Conservation (phyloP, 2,113 vertebrate genomes). For the Ammodytes dubius region DNA sequence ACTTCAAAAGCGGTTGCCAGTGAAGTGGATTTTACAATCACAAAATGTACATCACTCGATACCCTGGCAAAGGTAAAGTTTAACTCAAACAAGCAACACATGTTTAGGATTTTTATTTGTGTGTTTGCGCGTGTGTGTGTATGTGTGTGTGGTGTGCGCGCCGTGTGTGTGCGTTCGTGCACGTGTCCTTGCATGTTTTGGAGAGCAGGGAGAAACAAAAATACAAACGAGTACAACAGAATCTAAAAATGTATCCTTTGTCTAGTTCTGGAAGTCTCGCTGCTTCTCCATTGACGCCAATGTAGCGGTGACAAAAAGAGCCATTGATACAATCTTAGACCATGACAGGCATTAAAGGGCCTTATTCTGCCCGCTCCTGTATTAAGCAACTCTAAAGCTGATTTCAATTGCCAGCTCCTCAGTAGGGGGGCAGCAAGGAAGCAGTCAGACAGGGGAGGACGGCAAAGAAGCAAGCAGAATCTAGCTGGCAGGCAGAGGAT, state of each 20-base stretch:
- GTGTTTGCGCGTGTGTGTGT: constrained; percentile 9
- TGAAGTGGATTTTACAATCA: constrained; percentile 75
- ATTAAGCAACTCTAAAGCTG: constrained; percentile 82
- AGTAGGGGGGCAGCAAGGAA: constrained; percentile 71
- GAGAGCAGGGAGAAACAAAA: constrained; percentile 33
- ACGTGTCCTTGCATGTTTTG: constrained; percentile 4
- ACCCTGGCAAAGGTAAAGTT: constrained; percentile 48
- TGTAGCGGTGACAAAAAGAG: constrained; percentile 76
- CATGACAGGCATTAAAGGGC: constrained; percentile 82
- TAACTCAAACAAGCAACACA: constrained; percentile 68
- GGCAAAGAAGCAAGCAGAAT: constrained; percentile 75
- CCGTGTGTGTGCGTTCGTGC: background rate
- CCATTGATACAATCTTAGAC: constrained; percentile 80
- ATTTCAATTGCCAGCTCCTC: constrained; percentile 80
- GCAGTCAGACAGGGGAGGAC: constrained; percentile 74
- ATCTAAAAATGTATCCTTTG: constrained; percentile 73
- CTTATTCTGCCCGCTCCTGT: constrained; percentile 83
- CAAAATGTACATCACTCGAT: constrained; percentile 66
- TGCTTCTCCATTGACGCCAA: constrained; percentile 71
- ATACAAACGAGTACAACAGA: constrained; percentile 49
- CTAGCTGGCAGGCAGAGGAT: constrained; percentile 78
- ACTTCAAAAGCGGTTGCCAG: constrained; percentile 74
- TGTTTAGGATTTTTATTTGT: constrained; percentile 44
- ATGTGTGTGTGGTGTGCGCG: background rate
- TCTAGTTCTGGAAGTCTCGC: constrained; percentile 63